Evolutionary conservation across 2,113 vertebrate species (phyloP), one percentile per base, ranked within the genome.

Genomic region (Monopterus albus): DNA sequence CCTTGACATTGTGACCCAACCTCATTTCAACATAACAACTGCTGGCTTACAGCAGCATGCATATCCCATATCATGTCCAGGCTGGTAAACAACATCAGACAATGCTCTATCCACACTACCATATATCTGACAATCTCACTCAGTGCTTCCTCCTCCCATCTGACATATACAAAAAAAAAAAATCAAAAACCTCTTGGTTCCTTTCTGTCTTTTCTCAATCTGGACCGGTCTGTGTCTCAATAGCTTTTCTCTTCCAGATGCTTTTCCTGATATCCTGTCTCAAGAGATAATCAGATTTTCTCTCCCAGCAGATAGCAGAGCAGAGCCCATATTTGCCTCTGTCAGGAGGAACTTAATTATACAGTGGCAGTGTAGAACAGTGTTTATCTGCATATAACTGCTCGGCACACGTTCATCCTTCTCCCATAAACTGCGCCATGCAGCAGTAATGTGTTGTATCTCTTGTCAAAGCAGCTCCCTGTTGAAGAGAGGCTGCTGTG

Each of bases 281-380:
- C 73, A 40, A 65, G 80, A 86, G 70, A 82, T 91, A 92, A 93
- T 91, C 89, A 88, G 78, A 89, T 89, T 88, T 83, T 43, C 46
- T 59, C 75, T 87, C 78, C 85, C 80, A 82, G 86, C 66, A 57
- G 88, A 88, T 87, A 92, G 89, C 88, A 85, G 67, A 74, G 78
- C 64, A 61, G 57, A 87, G 82, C 43, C 76, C 38, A 66, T 77
- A 85, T 92, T 88, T 90, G 84, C 89, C 57, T 45, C 71, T 43
- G 53, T 85, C 52, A 80, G 73, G 74, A 80, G 84, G 75, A 72
- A 87, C 87, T 89, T 93, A 85, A 93, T 93, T 92, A 92, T 81
- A 75, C 82, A 63, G 74, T 70, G 35, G 53, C 67, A 36, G 53
- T 47, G 67, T 52, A 82, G 84, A 79, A 84, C 57, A 64, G 71